Evolutionary conservation across 2,797 vertebrate species (phyloP).

Genomic region (Periophthalmus magnuspinnatus): DNA sequence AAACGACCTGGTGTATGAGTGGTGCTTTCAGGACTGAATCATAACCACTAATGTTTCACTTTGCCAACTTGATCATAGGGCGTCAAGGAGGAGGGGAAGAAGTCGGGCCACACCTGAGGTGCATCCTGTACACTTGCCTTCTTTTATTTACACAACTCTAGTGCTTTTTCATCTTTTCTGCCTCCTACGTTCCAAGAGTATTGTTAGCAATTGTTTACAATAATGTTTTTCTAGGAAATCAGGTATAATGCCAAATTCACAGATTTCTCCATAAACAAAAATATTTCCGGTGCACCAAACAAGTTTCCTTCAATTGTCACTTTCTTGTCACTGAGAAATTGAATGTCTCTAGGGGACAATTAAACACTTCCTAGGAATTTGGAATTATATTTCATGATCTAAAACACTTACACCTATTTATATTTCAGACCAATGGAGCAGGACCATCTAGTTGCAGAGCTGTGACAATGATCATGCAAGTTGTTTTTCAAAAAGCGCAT

Average conservation of each 20-base stretch:
- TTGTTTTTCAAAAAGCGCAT: slow-evolving; percentile 49
- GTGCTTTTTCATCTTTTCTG: slow-evolving; percentile 47
- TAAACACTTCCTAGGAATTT: slow-evolving; percentile 44
- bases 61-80: slow-evolving; percentile 14
- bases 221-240: slow-evolving; percentile 26
- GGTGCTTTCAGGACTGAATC: background rate
- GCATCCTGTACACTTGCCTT: slow-evolving; percentile 13
- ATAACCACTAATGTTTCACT: background rate
- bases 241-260: slow-evolving; percentile 41
- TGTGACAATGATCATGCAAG: slow-evolving; percentile 49
- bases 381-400: background rate
- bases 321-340: slow-evolving; percentile 31
- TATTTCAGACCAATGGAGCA: slow-evolving; percentile 56
- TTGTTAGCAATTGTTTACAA: slow-evolving; percentile 25
- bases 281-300: slow-evolving; percentile 60
- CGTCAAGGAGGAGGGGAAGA: slow-evolving; percentile 6
- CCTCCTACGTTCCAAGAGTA: slow-evolving; percentile 44
- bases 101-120: slow-evolving; percentile 15
- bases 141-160: slow-evolving; percentile 36
- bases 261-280: slow-evolving; percentile 68
- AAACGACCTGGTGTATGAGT: too few species aligned
- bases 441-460: slow-evolving; percentile 53
- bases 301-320: slow-evolving; percentile 72
- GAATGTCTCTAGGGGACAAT: slow-evolving; percentile 69
- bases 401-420: slow-evolving; percentile 13